Evolutionary conservation across 2,113 vertebrate species (phyloP), one percentile per base, ranked within the genome.

Genomic region (Cochlearius cochlearius): DNA sequence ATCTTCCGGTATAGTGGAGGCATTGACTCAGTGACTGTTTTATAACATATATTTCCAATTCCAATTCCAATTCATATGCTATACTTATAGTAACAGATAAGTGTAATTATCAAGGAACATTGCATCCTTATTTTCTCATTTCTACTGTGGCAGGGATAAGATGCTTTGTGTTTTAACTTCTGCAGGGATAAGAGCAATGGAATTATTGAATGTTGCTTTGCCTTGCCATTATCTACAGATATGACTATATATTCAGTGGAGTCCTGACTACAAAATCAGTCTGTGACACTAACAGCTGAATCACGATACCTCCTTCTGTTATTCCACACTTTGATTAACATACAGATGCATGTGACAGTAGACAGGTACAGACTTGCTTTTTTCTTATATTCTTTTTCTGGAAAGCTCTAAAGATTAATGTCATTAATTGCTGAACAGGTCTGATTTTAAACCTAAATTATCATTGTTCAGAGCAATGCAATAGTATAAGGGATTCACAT

Each of bases 351-450:
- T 62, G 25, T 34, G 29, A 34, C 6, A 39, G 11, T 43, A 62
- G 6, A 23, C 12, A 47, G 10, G 17, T 49, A 66, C 29, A 60
- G 9, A 25, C 12, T 32, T 15, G 4, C 1, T 15, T n/a, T 45
- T 23, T 26, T 10, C 2, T 59, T 20, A 8, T 8, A 2, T 34
- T 27, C 3, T 9, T 25, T 38, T 15, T 2, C 11, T 30, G 6
- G 10, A 64, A 50, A 90, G 5, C 1, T 71, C 5, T 59, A 32
- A 63, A 63, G 4, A 66, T 30, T 20, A 47, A 1, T 55, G 21
- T 34, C 5, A 38, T 63, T 45, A 58, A 52, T 56, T 76, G 3
- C 6, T 60, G 66, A 43, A 34, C 18, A 80, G 11, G 26, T 32
- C 14, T 43, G 26, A 11, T 60, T 83, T 81, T 55, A 55, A 83